Base-by-base conservation (phyloP, 2,113 vertebrate genomes). In the Vanacampus margaritifer region DNA sequence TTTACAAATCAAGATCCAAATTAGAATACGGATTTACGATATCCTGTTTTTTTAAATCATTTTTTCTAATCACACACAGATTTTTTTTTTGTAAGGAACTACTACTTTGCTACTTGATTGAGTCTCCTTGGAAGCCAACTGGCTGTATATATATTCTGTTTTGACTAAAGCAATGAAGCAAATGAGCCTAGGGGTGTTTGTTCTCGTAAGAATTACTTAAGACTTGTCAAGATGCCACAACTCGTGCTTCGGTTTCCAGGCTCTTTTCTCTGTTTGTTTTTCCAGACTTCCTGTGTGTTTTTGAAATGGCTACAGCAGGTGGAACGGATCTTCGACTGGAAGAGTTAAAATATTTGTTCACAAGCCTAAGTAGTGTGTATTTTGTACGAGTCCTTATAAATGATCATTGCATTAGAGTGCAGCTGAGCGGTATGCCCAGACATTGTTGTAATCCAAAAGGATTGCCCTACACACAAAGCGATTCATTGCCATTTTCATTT, bases 131-230 rank as follows among this genome's bases (percentile, higher is more conserved):
- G 65, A 69, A 77, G 74, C 51, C 17, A 53, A 68, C 56, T 67
- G 80, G 65, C 74, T 80, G 68, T 74, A 78, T 74, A 66, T 73
- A 74, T 71, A 74, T 66, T 64, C 71, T 76, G 78, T 84, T 90
- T 84, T 85, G 87, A 91, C 87, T 90, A 89, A 90, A 88, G 87
- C 83, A 84, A 82, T 83, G 79, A 89, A 86, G 79, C 86, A 88
- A 86, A 79, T 69, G 68, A 89, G 89, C 91, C 89, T 78, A 64
- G 70, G 89, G 90, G 80, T 92, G 89, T 91, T 93, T 92, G 85
- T 90, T 92, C 88, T 90, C 84, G 80, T 78, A 87, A 88, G 88
- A 91, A 90, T 88, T 89, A 90, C 89, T 92, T 92, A 91, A 92
- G 89, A 90, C 86, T 89, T 91, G 88, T 88, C 90, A 92, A 92